Evolutionary conservation across 2,113 vertebrate species (phyloP), one percentile per base, ranked within the genome.

Genomic region (Silurus meridionalis): DNA sequence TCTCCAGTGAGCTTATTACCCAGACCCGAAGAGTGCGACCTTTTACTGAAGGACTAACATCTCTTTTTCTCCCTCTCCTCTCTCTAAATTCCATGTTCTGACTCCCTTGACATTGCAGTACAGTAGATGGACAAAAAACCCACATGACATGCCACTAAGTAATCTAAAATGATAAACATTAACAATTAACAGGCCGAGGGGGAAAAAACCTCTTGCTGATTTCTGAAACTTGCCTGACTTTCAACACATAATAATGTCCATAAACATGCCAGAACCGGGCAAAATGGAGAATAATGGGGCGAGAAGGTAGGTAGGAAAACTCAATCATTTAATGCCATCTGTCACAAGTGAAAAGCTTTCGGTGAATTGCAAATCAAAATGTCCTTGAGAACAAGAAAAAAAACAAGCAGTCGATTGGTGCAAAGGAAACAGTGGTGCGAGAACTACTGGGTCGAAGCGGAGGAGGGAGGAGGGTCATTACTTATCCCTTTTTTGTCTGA

Each of bases 1-100:
- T 92, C 94, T 93, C 94, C 90, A 88, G 92, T 91, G 93, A 92
- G 91, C 93, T 95, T 93, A 94, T 94, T 95, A 94, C 92, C 90
- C 87, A 90, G 87, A 92, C 87, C 92, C 87, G 93, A 93, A 94
- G 91, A 92, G 89, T 91, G 90, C 88, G 89, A 91, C 11, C 82
- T 91, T 93, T 93, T 85, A 91, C 91, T 89, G 91, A 90, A 90
- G 85, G 88, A 84, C 87, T 13, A 87, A 82, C 17, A 21, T 83
- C 10, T 82, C 61, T 64, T 5, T 82, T 7, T 55, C 8, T 52
- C 63, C 55, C 23, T 55, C 52, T 83, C 66, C 79, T 6, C 28
- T 81, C 80, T 48, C 19, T 48, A 7, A 52, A 4, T 74, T 6
- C 14, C 52, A 57, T 57, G 11, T 57, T 57, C 9, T 23, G 37